Conservation (phyloP, 35 echinoderm and acorn worm species). For the Heliocidaris erythrogramma region DNA sequence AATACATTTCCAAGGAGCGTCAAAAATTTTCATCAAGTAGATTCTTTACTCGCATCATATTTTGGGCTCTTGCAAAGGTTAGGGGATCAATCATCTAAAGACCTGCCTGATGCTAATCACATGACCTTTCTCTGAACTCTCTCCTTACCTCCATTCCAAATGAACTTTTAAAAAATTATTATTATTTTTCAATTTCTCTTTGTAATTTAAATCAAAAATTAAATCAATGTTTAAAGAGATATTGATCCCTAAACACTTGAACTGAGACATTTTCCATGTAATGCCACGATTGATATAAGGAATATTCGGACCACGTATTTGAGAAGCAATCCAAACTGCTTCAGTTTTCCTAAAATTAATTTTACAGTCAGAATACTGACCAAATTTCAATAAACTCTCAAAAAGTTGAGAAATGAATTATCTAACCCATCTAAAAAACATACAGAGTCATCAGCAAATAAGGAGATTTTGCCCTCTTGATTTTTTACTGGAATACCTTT, state of each 20-base stretch:
- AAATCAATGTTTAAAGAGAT: neutral
- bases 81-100: conserved; percentile 10
- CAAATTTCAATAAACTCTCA: conserved; percentile 33
- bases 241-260: no score
- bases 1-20: conserved; percentile 17
- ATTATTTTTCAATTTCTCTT: conserved; percentile 25
- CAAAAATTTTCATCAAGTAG: conserved; percentile 25
- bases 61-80: conserved; percentile 23
- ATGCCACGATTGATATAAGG: no score
- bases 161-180: conserved; percentile 26
- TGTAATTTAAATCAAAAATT: conserved; percentile 18
- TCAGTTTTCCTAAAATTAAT: neutral
- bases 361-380: neutral
- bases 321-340: no score
- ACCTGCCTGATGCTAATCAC: neutral
- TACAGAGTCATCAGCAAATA: no score
- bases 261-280: no score
- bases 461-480: conserved; percentile 31
- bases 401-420: conserved; percentile 37
- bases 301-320: no score
- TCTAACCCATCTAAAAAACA: conserved; percentile 29
- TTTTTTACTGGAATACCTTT: conserved; percentile 41
- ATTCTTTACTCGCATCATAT: no score
- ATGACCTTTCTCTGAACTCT: conserved; percentile 37
- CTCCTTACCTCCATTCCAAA: conserved; percentile 46